Evolutionary conservation across 2,888 invertebrate genomes (phyloP), one percentile per base, ranked within the genome.

Genomic region (Drosophila pseudotalamancana): DNA sequence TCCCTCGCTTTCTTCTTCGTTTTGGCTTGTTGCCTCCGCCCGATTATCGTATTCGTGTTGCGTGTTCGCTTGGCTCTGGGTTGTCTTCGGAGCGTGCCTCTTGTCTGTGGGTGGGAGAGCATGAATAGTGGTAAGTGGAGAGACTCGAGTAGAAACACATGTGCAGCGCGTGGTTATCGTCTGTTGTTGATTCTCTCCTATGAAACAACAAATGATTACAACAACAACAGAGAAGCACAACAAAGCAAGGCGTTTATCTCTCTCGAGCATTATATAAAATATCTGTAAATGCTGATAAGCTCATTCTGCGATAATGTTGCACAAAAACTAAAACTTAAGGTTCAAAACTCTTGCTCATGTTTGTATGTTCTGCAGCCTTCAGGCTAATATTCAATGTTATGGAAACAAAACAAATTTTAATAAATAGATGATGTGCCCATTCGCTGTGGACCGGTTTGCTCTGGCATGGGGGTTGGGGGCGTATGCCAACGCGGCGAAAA

Each of bases 401-500:
- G 29, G 23, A 45, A 11, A 9, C n/a, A 1, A n/a, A 35, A 16
- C 11, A 49, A 31, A 31, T 18, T 5, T 4, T 14, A 12, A 19
- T 35, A 12, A 39, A 32, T n/a, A 21, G 29, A 11, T 39, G 27
- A 51, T 62, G 43, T 45, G 37, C 1, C 3, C 25, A 25, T 25
- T 25, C 34, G 12, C 43, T 23, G 1, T 32, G 35, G 46, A 74
- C 73, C 75, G 73, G 73, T 73, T 73, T 69, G 32, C 6, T 25
- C 12, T 31, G 2, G 8, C 6, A 11, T 25, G n/a, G 37, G 55
- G 48, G 39, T 19, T 50, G 51, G 55, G 60, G 62, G 46, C 54
- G 49, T 59, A 40, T 63, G 59, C 65, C 75, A 69, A 69, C 56
- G 69, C 62, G 35, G 35, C 77, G 69, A 69, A 77, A 29, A 61